Evolutionary conservation across 2,888 invertebrate genomes (phyloP), one percentile per base, ranked within the genome.

Genomic region (Caenorhabditis uteleia): DNA sequence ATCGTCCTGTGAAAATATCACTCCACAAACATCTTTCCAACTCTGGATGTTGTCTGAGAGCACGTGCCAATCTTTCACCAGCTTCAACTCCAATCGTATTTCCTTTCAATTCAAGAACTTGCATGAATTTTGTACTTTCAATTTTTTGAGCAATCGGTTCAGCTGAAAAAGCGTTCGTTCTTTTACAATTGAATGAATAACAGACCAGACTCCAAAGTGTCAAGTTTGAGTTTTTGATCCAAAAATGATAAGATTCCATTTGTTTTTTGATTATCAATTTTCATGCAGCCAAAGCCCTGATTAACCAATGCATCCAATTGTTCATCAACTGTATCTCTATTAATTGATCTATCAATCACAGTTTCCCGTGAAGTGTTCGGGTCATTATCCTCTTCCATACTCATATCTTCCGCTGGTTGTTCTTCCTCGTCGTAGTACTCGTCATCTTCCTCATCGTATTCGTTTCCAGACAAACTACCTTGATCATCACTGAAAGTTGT

Each of bases 1-100:
- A 88, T 46, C 97, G 87, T 0, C 95, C 91, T 0, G 97, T 97
- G 83, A 98, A 98, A 88, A 97, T 89, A 82, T 98, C 95, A 61
- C 93, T 93, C 91, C 95, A 95, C 54, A 91, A 85, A 0, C 94
- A 94, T 20, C 45, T 48, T 14, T 60, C 56, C 21, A 66, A 42
- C 29, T 66, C 59, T 5, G 56, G 47, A 47, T 66, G 58, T 12
- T 20, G 14, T 43, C 61, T 62, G 6, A 75, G 48, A 1, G 73
- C 68, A 1, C 39, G 34, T 2, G 74, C 74, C 38, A 77, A 74
- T 31, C 51, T 39, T 21, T 62, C 48, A 18, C 77, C 67, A 0
- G 77, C 79, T 7, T 56, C 74, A 12, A 78, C 64, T 21, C 79
- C 79, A 3, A 79, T 50, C 0, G 79, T 79, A 53, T 79, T 79